Conservation (phyloP, 2,113 vertebrate genomes). For the Mormyrus iriodes region DNA sequence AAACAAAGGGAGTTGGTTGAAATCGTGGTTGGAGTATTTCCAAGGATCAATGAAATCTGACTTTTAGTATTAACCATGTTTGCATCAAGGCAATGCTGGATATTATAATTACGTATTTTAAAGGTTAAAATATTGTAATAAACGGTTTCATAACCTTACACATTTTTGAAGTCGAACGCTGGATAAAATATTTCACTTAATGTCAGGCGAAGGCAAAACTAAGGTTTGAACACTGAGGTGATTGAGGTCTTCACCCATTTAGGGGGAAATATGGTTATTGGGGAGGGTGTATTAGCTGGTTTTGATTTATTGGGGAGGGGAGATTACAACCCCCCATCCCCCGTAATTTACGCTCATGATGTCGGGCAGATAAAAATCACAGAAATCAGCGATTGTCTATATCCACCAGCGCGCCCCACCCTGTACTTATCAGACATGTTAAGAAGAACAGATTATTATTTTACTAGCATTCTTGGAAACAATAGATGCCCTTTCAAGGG, state of each 20-base stretch:
- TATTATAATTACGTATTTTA: background rate
- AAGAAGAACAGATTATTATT: background rate
- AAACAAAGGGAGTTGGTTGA: background rate
- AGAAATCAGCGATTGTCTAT: background rate
- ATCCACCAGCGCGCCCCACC: background rate
- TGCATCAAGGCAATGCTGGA: background rate
- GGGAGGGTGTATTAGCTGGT: too few relatives aligned
- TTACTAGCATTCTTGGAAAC: background rate
- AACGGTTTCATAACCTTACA: background rate
- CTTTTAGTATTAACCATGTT: background rate
- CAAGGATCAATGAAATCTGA: background rate
- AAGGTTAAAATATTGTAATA: background rate
- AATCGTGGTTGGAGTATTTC: background rate
- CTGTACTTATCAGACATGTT: background rate
- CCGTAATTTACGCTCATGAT: too few relatives aligned
- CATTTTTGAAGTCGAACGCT: background rate
- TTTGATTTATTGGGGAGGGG: too few relatives aligned
- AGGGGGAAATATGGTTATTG: too few relatives aligned
- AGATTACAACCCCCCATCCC: too few relatives aligned
- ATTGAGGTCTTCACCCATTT: too few relatives aligned
- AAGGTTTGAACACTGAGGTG: too few relatives aligned
- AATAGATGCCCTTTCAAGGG: constrained; percentile 5
- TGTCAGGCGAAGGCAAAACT: too few relatives aligned
- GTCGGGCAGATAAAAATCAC: background rate
- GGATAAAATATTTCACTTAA: too few relatives aligned